These are phyloP conservation scores for Acanthacorydalis orientalis DNA, from an alignment of 2,888 invertebrate genomes.

Conservation along the genomic window DNA sequence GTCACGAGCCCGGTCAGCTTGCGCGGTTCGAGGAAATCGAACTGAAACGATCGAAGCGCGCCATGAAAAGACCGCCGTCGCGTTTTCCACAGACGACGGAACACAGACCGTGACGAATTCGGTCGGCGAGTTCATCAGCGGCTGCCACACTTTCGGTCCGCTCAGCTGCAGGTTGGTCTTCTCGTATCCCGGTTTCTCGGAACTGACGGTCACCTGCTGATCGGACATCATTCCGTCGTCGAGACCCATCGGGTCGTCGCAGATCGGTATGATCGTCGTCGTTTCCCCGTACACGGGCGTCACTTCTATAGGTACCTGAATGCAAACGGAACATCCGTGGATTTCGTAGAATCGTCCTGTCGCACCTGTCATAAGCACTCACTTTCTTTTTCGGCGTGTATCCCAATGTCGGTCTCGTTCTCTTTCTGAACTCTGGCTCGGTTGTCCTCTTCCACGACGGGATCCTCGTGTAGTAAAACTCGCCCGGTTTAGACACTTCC, in stretches of 20 bases:
- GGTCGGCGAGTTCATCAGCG: constrained; percentile 44
- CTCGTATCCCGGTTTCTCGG: constrained; percentile 26
- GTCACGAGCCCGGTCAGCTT: constrained; percentile 64
- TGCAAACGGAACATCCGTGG: too few species aligned
- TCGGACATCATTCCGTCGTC: constrained; percentile 40
- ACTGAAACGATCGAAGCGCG: too few species aligned
- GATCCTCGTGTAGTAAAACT: too few species aligned
- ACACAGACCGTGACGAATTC: constrained; percentile 52
- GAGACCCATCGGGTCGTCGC: constrained; percentile 58
- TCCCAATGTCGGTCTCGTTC: too few species aligned
- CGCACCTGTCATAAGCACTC: too few species aligned
- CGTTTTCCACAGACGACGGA: too few species aligned
- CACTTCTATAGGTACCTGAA: neutral
- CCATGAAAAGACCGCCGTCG: too few species aligned
- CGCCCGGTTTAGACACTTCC: too few species aligned
- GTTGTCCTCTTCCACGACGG: too few species aligned
- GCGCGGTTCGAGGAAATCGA: constrained; percentile 59
- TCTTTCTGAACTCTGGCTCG: too few species aligned
- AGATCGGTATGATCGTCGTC: constrained; percentile 24
- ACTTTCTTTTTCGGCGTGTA: too few species aligned
- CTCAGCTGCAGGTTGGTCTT: constrained; percentile 30
- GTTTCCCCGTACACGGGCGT: neutral
- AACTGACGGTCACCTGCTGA: constrained; percentile 50
- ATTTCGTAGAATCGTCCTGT: too few species aligned
- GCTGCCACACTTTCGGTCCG: constrained; percentile 42